phyloP scores from a whole-genome alignment of 2,888 invertebrate genomes.

The Brenthis ino region DNA sequence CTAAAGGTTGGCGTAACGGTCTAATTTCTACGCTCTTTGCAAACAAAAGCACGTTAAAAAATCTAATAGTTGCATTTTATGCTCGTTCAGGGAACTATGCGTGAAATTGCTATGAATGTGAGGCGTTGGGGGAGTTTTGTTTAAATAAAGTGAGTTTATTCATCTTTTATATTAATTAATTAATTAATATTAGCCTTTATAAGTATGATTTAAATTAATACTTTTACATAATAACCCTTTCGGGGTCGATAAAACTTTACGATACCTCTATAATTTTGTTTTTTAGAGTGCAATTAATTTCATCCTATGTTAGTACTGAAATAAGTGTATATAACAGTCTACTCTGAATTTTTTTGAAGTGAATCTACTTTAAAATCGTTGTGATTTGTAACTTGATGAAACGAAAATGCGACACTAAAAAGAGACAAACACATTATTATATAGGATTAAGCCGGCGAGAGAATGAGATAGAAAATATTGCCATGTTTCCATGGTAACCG shows the following conservation, averaged over 20 bases:
- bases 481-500: too few species aligned
- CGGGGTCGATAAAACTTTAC: slow-evolving; percentile 2
- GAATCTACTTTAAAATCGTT: too few species aligned
- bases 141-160: slow-evolving; percentile 8
- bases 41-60: slow-evolving; percentile 40
- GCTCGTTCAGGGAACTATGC: slow-evolving; percentile 31
- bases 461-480: too few species aligned
- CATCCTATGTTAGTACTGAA: too few species aligned
- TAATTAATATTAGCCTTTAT: neutral
- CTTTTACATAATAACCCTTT: neutral
- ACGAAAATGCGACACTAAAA: too few species aligned
- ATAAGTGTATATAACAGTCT: too few species aligned
- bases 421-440: too few species aligned
- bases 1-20: slow-evolving; percentile 43
- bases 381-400: too few species aligned
- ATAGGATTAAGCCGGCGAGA: too few species aligned
- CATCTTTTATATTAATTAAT: slow-evolving; percentile 8
- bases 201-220: slow-evolving; percentile 1
- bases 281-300: too few species aligned
- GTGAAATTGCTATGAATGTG: slow-evolving; percentile 32
- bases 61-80: slow-evolving; percentile 43
- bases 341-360: too few species aligned
- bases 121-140: slow-evolving; percentile 22
- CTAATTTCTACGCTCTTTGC: slow-evolving; percentile 44
- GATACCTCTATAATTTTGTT: too few species aligned